Percentiles rank a stretch among this genome's conserved stretches.
Conservation (phyloP, 2,113 vertebrate species). For the Ascaphus truei region DNA sequence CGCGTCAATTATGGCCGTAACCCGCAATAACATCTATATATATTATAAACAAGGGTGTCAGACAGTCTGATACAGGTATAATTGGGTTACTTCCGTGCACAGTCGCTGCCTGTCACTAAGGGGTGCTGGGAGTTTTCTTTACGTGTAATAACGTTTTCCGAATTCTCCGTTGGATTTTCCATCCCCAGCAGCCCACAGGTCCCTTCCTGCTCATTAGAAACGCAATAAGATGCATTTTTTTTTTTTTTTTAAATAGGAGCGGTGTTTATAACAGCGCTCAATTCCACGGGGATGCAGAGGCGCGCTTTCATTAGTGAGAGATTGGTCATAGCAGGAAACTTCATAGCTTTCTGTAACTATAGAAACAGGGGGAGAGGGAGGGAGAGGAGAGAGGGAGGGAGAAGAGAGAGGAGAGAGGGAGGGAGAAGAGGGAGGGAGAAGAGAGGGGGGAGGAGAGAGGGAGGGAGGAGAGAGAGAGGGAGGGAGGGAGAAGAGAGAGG, state of each 20-base stretch:
- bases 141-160: too few relatives aligned
- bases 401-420: neutral
- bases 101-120: too few relatives aligned
- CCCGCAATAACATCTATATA: too few relatives aligned
- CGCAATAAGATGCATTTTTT: slow-evolving; percentile 19
- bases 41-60: too few relatives aligned
- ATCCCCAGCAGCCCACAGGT: neutral
- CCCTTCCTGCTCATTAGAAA: slow-evolving; percentile 8
- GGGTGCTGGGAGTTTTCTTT: too few relatives aligned
- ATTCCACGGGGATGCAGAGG: neutral
- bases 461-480: too few relatives aligned
- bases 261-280: neutral
- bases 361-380: neutral
- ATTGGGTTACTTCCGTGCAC: too few relatives aligned
- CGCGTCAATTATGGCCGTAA: too few relatives aligned
- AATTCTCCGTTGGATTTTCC: neutral
- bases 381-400: neutral
- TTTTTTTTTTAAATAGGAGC: too few relatives aligned
- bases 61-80: too few relatives aligned
- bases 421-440: neutral
- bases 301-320: slow-evolving; percentile 8
- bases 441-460: neutral
- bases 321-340: neutral
- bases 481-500: too few relatives aligned
- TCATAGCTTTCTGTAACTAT: neutral